A percentile compares a stretch with the other conserved stretches of the same genome.
Conservation (phyloP, 1,140 invertebrate species). For the Episyrphus balteatus region DNA sequence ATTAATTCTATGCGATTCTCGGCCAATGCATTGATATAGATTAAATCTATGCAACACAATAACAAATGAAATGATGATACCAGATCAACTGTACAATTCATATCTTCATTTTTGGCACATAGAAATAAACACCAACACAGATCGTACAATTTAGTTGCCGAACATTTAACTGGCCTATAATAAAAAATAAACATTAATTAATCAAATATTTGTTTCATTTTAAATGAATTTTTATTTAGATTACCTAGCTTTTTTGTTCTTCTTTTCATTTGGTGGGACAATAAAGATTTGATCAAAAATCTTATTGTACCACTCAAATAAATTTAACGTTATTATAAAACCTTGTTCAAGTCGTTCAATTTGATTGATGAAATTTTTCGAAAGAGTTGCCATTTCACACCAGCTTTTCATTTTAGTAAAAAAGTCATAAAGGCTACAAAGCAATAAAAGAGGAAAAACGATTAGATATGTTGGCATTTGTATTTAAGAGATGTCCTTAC, state of each 20-base stretch:
- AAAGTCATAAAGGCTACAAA: constrained; percentile 78
- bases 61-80: constrained; percentile 91
- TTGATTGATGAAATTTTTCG: constrained; percentile 72
- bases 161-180: constrained; percentile 54
- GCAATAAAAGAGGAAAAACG: not conserved
- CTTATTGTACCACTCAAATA: constrained; percentile 86
- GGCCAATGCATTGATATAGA: constrained; percentile 76
- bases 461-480: not conserved
- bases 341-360: constrained; percentile 81
- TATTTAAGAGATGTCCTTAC: constrained; percentile 37
- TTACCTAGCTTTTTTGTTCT: constrained; percentile 58
- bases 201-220: too few species aligned
- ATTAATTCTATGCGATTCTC: constrained; percentile 73
- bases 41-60: constrained; percentile 80
- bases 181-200: constrained; percentile 2
- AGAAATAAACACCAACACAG: constrained; percentile 91
- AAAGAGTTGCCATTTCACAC: constrained; percentile 86
- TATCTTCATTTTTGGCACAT: constrained; percentile 76
- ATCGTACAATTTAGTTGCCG: constrained; percentile 73
- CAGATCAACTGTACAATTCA: constrained; percentile 77
- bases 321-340: constrained; percentile 87
- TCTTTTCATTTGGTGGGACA: constrained; percentile 48
- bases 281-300: constrained; percentile 78
- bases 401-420: constrained; percentile 93
- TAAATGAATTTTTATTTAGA: constrained; percentile 8